A percentile compares a stretch with the other conserved stretches of the same genome.
phyloP scores from a whole-genome alignment of 2,888 invertebrate genomes.

The Cistogaster globosa region DNA sequence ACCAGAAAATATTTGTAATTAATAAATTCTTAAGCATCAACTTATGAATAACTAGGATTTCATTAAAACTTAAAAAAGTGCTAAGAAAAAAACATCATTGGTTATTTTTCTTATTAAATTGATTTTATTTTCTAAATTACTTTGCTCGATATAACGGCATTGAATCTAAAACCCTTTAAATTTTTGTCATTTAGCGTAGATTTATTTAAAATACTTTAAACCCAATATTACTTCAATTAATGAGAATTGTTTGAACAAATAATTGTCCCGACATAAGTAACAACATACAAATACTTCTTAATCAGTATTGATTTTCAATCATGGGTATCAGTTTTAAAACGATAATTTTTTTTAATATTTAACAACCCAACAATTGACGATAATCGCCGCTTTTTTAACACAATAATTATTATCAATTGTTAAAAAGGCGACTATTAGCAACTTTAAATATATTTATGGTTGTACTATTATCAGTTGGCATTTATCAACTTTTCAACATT shows the following conservation, averaged over 20 bases:
- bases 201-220: no score
- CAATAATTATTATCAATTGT: conserved; percentile 56
- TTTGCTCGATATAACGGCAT: no score
- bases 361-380: conserved; percentile 36
- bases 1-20: no score
- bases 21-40: no score
- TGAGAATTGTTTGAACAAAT: conserved; percentile 19
- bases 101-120: no score
- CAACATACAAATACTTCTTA: conserved; percentile 12
- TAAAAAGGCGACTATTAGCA: conserved; percentile 45
- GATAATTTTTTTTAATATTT: conserved; percentile 54
- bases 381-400: conserved; percentile 61
- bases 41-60: no score
- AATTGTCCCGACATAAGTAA: neutral
- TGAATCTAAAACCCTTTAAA: no score
- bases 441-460: conserved; percentile 49
- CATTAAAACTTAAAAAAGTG: no score
- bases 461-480: conserved; percentile 32
- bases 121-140: no score
- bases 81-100: no score
- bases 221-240: no score
- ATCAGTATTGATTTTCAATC: conserved; percentile 59
- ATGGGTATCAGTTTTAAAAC: conserved; percentile 55
- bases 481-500: neutral
- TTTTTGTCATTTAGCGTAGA: no score